phyloP scores from a whole-genome alignment of 2,888 invertebrate genomes.

The Calliscelio sp. region DNA sequence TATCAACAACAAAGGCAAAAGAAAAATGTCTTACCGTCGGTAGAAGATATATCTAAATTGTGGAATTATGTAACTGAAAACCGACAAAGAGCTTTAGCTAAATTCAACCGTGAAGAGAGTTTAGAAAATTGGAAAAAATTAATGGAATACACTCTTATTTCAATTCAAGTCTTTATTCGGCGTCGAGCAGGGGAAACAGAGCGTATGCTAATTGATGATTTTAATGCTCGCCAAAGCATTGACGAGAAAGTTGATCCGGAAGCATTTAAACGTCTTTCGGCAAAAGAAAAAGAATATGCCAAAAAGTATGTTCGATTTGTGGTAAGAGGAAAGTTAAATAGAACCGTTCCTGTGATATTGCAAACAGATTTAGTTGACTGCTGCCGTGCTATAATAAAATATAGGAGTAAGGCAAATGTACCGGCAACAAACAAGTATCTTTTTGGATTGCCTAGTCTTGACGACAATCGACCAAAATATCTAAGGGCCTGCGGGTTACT shows the following conservation, averaged over 20 bases:
- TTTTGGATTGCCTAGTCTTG: slow-evolving; percentile 40
- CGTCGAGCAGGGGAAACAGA: slow-evolving; percentile 76
- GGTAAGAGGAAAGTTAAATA: slow-evolving; percentile 73
- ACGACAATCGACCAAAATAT: slow-evolving; percentile 29
- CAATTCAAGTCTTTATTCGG: slow-evolving; percentile 75
- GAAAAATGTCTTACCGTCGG: slow-evolving; percentile 17
- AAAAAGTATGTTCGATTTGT: slow-evolving; percentile 72
- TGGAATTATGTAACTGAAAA: slow-evolving; percentile 29
- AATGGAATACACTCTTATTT: slow-evolving; percentile 65
- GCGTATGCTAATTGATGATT: slow-evolving; percentile 72
- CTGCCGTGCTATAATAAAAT: slow-evolving; percentile 44
- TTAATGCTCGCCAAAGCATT: slow-evolving; percentile 68
- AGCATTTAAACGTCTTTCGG: slow-evolving; percentile 53
- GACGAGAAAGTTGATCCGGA: slow-evolving; percentile 67
- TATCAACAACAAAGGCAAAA: not conserved
- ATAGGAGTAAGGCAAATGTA: slow-evolving; percentile 15
- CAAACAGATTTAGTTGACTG: slow-evolving; percentile 25
- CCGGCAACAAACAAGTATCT: slow-evolving; percentile 22
- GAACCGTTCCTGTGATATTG: slow-evolving; percentile 60
- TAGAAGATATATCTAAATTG: slow-evolving; percentile 50
- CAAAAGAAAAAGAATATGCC: slow-evolving; percentile 63
- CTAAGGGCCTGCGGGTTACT: slow-evolving; percentile 27
- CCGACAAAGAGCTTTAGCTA: slow-evolving; percentile 3
- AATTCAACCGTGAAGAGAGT: slow-evolving; percentile 17
- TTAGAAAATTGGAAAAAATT: slow-evolving; percentile 61